Evolutionary conservation across 1,140 invertebrate genomes (phyloP).

Genomic region (Dufourea novaeangliae): DNA sequence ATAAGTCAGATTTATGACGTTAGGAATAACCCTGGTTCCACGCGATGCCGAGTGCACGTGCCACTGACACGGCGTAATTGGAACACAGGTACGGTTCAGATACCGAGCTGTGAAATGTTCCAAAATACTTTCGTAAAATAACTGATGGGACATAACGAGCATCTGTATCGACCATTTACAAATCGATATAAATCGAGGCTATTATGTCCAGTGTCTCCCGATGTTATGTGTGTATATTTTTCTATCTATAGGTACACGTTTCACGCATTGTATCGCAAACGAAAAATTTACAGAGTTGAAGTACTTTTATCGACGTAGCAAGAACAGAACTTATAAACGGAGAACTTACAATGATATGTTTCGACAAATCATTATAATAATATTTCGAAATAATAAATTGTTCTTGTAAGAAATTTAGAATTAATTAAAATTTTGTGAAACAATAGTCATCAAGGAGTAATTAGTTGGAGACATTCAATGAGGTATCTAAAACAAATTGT

Average conservation of each 20-base stretch:
- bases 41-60: not conserved
- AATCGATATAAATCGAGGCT: not conserved
- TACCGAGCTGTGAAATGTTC: not conserved
- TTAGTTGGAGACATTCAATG: no score
- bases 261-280: not conserved
- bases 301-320: not conserved
- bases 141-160: not conserved
- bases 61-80: not conserved
- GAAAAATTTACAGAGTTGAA: not conserved
- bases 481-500: no score
- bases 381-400: not conserved
- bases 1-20: not conserved
- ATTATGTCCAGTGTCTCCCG: not conserved
- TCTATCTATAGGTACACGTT: no score
- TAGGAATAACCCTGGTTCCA: not conserved
- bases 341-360: not conserved
- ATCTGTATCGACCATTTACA: not conserved
- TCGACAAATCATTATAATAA: no score
- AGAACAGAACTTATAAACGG: not conserved
- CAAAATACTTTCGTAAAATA: conserved; percentile 1
- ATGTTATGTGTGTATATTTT: not conserved
- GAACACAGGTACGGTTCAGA: not conserved
- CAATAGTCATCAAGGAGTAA: not conserved
- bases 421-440: no score
- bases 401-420: not conserved